Evolutionary conservation across 1,140 invertebrate species (phyloP).

Genomic region (Drosophila subobscura): DNA sequence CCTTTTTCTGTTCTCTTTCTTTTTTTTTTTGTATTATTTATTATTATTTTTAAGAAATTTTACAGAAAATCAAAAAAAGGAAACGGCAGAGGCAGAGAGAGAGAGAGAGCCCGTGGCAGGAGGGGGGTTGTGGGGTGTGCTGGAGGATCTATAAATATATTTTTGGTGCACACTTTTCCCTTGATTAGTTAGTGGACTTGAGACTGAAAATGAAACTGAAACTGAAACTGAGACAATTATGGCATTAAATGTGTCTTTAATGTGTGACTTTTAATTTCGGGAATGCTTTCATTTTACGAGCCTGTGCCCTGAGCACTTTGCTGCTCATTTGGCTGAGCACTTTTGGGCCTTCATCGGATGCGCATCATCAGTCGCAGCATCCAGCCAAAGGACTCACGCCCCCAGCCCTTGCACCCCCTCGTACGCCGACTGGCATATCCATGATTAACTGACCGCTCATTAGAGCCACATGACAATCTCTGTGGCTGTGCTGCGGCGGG

Average conservation of each 20-base stretch:
- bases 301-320: constrained; percentile 19
- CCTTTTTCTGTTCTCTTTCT: constrained; percentile 15
- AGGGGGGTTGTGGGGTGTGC: too few species aligned
- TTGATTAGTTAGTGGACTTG: too few species aligned
- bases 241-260: too few species aligned
- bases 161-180: too few species aligned
- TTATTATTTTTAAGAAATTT: constrained; percentile 72
- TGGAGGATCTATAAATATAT: background rate
- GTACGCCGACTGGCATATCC: constrained; percentile 36
- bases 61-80: constrained; percentile 34
- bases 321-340: constrained; percentile 31
- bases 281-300: constrained; percentile 57
- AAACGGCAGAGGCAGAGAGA: background rate
- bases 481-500: background rate
- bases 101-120: too few species aligned
- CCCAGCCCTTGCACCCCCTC: background rate
- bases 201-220: too few species aligned
- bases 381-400: constrained; percentile 17
- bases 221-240: too few species aligned
- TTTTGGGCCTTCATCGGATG: constrained; percentile 2
- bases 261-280: constrained; percentile 54
- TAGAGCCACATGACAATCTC: constrained; percentile 60
- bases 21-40: constrained; percentile 59
- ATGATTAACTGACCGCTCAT: constrained; percentile 79
- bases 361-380: constrained; percentile 4